These are phyloP conservation scores for Drosophila insularis DNA, from an alignment of 1,140 invertebrate species.

Conservation along the genomic window DNA sequence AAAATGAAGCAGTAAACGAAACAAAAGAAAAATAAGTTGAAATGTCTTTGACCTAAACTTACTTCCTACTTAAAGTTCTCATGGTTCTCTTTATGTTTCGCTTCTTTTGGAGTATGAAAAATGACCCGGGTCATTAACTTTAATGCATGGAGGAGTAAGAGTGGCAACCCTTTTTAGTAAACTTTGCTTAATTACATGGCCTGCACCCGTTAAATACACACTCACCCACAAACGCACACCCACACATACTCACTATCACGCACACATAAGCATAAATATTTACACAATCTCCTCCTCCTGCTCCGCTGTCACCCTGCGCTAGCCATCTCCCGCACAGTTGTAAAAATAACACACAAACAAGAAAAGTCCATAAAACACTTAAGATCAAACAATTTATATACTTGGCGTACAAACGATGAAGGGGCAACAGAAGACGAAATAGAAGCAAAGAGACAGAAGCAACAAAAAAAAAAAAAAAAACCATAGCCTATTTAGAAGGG, in stretches of 20 bases:
- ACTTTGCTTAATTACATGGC: constrained; percentile 73
- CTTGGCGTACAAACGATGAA: not conserved
- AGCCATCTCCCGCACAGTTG: constrained; percentile 20
- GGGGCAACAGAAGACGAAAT: not conserved
- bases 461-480: constrained; percentile 46
- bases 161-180: constrained; percentile 69
- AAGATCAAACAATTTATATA: constrained; percentile 61
- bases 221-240: constrained; percentile 19
- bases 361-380: constrained; percentile 81
- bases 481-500: constrained; percentile 48
- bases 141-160: constrained; percentile 1
- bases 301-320: not conserved
- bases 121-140: constrained; percentile 28
- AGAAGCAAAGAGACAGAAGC: not conserved
- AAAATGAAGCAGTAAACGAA: not conserved
- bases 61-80: not conserved
- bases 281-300: constrained; percentile 1
- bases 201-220: constrained; percentile 58
- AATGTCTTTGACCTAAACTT: constrained; percentile 25
- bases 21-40: constrained; percentile 8
- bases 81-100: not conserved
- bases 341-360: constrained; percentile 73
- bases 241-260: constrained; percentile 7
- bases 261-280: constrained; percentile 32
- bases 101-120: constrained; percentile 29